These are phyloP conservation scores for Eumacrocentrus americanus DNA, from an alignment of 2,888 invertebrate species.

Conservation along the genomic window DNA sequence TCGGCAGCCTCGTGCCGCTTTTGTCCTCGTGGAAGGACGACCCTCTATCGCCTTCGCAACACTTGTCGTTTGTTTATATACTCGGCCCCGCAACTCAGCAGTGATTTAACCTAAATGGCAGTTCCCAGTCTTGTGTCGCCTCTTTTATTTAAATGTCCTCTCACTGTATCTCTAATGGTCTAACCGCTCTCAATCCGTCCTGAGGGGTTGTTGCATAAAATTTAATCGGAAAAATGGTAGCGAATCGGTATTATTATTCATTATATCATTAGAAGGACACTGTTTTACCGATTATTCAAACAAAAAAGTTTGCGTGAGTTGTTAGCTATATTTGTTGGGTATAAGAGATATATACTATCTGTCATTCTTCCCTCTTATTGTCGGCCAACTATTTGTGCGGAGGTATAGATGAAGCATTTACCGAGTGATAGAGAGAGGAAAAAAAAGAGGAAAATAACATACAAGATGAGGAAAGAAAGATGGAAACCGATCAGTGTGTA, in stretches of 20 bases:
- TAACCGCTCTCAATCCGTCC: no score
- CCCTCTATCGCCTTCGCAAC: constrained; percentile 9
- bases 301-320: neutral
- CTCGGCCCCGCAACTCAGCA: constrained; percentile 20
- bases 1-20: constrained; percentile 31
- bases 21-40: constrained; percentile 19
- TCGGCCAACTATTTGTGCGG: constrained; percentile 9
- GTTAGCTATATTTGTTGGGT: neutral
- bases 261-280: neutral
- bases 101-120: constrained; percentile 35
- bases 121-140: constrained; percentile 18
- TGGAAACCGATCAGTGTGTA: constrained; percentile 18
- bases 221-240: constrained; percentile 25
- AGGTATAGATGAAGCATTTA: constrained; percentile 26
- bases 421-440: neutral
- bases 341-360: neutral
- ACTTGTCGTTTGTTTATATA: constrained; percentile 1
- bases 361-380: neutral
- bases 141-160: constrained; percentile 24
- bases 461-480: constrained; percentile 8
- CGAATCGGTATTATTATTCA: neutral
- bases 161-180: constrained; percentile 7
- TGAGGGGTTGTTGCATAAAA: constrained; percentile 34
- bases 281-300: neutral
- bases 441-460: constrained; percentile 8